These are phyloP conservation scores for Ceyx cyanopectus DNA, from an alignment of 2,113 vertebrate species.

Conservation along the genomic window DNA sequence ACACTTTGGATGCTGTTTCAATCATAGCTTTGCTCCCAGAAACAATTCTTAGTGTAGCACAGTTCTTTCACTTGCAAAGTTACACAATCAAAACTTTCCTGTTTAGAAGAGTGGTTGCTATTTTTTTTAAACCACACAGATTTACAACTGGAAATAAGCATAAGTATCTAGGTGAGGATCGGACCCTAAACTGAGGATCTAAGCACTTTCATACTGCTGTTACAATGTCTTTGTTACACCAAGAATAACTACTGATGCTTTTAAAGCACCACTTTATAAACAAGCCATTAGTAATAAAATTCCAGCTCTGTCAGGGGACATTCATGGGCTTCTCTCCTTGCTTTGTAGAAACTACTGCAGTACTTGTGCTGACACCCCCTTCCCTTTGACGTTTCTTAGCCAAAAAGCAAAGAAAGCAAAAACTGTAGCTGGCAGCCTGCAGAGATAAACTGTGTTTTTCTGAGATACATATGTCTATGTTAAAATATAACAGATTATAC, in stretches of 20 bases:
- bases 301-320: background rate
- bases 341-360: background rate
- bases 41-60: background rate
- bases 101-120: background rate
- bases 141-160: background rate
- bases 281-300: background rate
- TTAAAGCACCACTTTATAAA: background rate
- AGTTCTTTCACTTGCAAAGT: background rate
- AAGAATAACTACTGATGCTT: background rate
- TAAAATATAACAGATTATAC: background rate
- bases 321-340: background rate
- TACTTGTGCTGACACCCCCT: background rate
- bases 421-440: background rate
- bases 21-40: background rate
- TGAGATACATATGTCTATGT: background rate
- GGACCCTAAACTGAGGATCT: background rate
- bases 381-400: background rate
- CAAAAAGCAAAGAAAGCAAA: background rate
- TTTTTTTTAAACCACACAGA: background rate
- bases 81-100: background rate
- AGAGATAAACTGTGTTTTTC: background rate
- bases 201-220: background rate
- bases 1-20: background rate
- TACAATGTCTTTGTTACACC: background rate
- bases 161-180: background rate